These are phyloP conservation scores for Leptopilina clavipes DNA, from an alignment of 1,140 invertebrate species.

Conservation along the genomic window DNA sequence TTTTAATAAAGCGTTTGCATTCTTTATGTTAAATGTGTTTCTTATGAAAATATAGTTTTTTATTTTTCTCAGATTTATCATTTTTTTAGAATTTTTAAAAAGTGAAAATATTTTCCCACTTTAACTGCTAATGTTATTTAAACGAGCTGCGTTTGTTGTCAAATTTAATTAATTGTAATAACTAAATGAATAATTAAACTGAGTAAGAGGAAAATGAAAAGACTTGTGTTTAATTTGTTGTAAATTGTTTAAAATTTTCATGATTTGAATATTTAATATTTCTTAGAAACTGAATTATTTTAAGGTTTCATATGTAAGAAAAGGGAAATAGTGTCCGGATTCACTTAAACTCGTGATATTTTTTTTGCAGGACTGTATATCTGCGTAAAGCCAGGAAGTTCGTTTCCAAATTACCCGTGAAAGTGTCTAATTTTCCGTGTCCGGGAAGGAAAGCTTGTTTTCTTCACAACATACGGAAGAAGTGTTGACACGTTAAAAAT, in stretches of 20 bases:
- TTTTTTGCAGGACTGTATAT: conserved; percentile 25
- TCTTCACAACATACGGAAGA: conserved; percentile 14
- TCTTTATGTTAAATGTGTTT: no score
- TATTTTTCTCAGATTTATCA: no score
- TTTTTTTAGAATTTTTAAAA: no score
- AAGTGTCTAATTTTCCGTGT: conserved; percentile 27
- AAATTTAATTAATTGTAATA: no score
- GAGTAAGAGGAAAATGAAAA: no score
- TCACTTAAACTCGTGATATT: conserved; percentile 17
- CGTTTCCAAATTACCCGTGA: conserved; percentile 19
- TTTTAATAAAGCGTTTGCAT: no score
- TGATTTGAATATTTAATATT: background rate
- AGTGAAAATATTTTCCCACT: no score
- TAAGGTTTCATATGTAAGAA: background rate
- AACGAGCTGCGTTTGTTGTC: no score
- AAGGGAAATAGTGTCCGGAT: background rate
- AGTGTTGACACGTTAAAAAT: conserved; percentile 21
- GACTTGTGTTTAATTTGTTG: no score
- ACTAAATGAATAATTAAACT: no score
- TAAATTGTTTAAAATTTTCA: background rate
- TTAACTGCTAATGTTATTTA: no score
- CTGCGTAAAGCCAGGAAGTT: conserved; percentile 6
- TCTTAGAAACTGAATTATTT: background rate
- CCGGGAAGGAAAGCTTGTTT: conserved; percentile 12
- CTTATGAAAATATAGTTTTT: no score